Base-by-base conservation (phyloP, 2,113 vertebrate genomes). In the Pithys albifrons region DNA sequence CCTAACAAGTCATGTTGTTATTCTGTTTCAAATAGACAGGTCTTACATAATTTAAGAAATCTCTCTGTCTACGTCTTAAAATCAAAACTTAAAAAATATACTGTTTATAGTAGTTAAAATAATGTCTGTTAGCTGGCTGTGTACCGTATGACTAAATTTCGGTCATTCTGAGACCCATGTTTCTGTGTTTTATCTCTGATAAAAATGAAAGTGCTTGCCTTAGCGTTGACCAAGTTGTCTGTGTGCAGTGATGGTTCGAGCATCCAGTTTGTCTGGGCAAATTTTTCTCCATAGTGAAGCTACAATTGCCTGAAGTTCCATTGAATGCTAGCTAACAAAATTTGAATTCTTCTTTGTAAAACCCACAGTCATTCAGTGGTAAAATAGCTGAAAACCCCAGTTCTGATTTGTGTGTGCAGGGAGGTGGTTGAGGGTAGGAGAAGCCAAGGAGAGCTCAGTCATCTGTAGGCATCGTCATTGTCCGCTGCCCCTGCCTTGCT, bases 341-440 rank as follows among this genome's bases (percentile, higher is more conserved):
- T 62, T 6, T 65, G 46, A 67, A 37, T 69, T 77, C 41, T 72
- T 81, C 18, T 22, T 35, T 41, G 54, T 72, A 57, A 78, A 88
- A 54, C 24, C 22, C 58, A 8, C 54, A 35, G 39, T 78, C 24
- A 2, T 71, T 45, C 19, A 25, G 22, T 58, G 35, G 65, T 71
- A 6, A 72, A 28, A 52, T 45, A 48, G 24, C 18, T 74, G 73
- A 64, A 96, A 86, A 46, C 41, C 5, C 64, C 1, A 1, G 6
- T 48, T 84, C 55, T 49, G 48, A 41, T 84, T 52, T 0, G 0
- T 71, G 24, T 31, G 4, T 35, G 28, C 28, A 23, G 2, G 16
- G 25, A 7, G 31, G 45, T 55, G 33, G 59, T 5, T 65, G 29
- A 66, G 72, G 43, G 43, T 80, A 19, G 18, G 75, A 41, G 62